Conservation (phyloP, 2,113 vertebrate species). For the Cryptotis parvus region DNA sequence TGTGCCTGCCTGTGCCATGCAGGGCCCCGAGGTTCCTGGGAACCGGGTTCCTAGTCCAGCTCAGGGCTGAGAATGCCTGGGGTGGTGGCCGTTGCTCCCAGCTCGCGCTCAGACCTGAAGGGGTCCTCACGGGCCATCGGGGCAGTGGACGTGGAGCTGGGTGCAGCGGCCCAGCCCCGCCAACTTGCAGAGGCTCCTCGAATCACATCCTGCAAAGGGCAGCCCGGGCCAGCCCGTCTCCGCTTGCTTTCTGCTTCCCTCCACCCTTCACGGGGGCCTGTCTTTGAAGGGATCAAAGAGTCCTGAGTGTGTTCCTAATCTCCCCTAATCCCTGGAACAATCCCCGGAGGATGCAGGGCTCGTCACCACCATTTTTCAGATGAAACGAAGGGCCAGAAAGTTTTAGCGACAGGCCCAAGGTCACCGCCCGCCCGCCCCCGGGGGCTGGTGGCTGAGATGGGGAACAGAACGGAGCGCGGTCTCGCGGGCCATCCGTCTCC, state of each 20-base stretch:
- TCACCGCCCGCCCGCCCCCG: conserved; percentile 57
- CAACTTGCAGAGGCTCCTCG: conserved; percentile 11
- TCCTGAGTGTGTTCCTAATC: conserved; percentile 73
- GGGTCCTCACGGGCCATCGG: background rate
- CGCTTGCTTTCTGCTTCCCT: conserved; percentile 30
- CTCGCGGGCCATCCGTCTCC: conserved; percentile 60
- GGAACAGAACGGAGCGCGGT: conserved; percentile 47
- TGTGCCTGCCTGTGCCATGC: rapidly evolving
- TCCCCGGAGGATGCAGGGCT: conserved; percentile 66
- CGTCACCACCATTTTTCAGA: conserved; percentile 73
- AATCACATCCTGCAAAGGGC: conserved; percentile 66
- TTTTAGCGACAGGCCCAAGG: conserved; percentile 74
- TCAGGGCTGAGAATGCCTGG: background rate
- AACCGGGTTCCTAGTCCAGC: background rate
- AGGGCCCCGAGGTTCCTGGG: background rate
- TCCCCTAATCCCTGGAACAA: conserved; percentile 73
- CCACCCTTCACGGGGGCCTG: conserved; percentile 29
- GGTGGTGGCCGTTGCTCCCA: rapidly evolving
- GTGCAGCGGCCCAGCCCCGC: background rate
- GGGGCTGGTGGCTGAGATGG: conserved; percentile 24
- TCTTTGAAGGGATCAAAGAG: conserved; percentile 79
- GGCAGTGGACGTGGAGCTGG: background rate
- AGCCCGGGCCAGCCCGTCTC: conserved; percentile 20
- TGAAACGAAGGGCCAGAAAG: conserved; percentile 64
- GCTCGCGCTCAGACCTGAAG: background rate